Percentiles rank a stretch among this genome's conserved stretches.
These are phyloP conservation scores for Sebastiscus albofasciatus DNA, from an alignment of 2,797 vertebrate genomes.

Conservation along the genomic window DNA sequence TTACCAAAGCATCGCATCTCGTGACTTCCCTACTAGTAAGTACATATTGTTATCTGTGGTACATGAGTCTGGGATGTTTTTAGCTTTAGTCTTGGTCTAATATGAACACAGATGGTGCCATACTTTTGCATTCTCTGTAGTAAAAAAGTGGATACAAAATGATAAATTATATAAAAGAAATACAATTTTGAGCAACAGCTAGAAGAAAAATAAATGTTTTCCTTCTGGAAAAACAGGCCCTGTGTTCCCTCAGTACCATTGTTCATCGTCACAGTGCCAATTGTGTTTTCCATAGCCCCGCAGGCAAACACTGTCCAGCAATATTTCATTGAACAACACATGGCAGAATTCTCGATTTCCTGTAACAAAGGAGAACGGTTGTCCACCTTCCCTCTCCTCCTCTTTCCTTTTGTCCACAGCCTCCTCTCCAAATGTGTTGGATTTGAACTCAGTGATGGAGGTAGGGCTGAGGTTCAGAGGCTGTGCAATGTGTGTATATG, in stretches of 20 bases:
- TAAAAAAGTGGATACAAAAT: neutral
- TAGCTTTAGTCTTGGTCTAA: neutral
- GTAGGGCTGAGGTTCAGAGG: conserved; percentile 33
- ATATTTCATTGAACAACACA: conserved; percentile 44
- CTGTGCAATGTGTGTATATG: conserved; percentile 5
- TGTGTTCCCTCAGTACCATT: conserved; percentile 15
- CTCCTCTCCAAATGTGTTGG: conserved; percentile 18
- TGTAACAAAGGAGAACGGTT: conserved; percentile 33
- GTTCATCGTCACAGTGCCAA: conserved; percentile 36
- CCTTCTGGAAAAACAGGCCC: conserved; percentile 1
- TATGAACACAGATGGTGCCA: neutral
- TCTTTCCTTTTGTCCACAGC: conserved; percentile 32
- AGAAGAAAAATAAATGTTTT: neutral
- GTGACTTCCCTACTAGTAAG: neutral
- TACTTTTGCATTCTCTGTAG: neutral
- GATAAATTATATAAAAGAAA: neutral
- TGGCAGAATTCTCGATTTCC: conserved; percentile 18
- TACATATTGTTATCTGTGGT: neutral
- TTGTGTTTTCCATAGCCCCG: conserved; percentile 33
- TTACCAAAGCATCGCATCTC: no score
- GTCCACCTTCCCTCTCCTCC: conserved; percentile 11
- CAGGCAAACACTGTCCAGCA: conserved; percentile 26
- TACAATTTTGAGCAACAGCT: neutral
- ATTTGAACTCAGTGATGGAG: conserved; percentile 20
- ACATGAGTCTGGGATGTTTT: neutral